Percentiles rank a stretch among this genome's conserved stretches.
phyloP scores from a whole-genome alignment of 2,797 vertebrate species.

The Eleutherodactylus coqui region DNA sequence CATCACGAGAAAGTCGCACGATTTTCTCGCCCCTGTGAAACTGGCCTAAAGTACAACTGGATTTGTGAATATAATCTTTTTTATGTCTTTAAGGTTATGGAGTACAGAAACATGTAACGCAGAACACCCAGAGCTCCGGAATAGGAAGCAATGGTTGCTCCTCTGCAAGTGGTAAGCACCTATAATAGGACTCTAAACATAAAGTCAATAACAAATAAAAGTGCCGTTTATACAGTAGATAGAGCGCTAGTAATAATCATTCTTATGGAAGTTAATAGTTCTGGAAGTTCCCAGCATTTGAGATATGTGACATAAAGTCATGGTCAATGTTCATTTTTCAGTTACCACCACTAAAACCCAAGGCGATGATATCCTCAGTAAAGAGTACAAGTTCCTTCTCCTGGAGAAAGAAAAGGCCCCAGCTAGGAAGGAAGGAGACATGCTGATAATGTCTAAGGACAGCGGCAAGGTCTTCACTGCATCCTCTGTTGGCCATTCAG shows the following conservation, averaged over 20 bases:
- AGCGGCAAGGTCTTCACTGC: constrained; percentile 90
- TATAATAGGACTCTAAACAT: neutral
- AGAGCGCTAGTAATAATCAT: too few species aligned
- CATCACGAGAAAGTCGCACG: too few species aligned
- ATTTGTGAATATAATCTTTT: constrained; percentile 42
- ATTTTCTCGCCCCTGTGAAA: too few species aligned
- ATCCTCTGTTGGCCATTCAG: constrained; percentile 71
- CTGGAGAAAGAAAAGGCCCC: constrained; percentile 88
- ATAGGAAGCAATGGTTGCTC: constrained; percentile 64
- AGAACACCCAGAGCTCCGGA: constrained; percentile 69
- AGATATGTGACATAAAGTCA: neutral
- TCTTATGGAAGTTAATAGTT: too few species aligned
- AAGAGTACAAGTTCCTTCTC: constrained; percentile 88
- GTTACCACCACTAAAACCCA: constrained; percentile 68
- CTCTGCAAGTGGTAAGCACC: constrained; percentile 76
- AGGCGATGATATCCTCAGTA: constrained; percentile 80
- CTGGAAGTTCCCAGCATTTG: neutral
- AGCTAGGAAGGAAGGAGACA: constrained; percentile 86
- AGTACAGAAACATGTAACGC: constrained; percentile 85
- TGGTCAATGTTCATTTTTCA: constrained; percentile 55
- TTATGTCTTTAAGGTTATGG: constrained; percentile 79
- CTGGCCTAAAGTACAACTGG: too few species aligned
- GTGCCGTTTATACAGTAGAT: neutral
- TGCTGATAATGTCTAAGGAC: constrained; percentile 89
- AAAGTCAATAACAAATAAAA: neutral